Evolutionary conservation across 1,140 invertebrate species (phyloP).

Genomic region (Zaprionus nigranus): DNA sequence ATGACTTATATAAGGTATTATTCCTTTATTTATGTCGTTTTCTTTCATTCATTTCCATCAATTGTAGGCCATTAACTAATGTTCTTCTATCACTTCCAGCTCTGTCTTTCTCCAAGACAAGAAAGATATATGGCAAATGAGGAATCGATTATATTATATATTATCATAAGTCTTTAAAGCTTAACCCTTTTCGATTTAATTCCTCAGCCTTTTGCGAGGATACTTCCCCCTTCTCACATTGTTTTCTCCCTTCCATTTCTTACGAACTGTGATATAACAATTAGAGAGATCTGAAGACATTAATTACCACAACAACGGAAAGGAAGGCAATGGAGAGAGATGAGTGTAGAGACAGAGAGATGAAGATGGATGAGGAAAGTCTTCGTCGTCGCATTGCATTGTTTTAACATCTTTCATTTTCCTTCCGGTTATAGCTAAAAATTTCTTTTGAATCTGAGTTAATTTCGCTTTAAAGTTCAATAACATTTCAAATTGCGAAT

Average conservation of each 20-base stretch:
- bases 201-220: not conserved
- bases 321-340: not conserved
- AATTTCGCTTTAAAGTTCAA: conserved; percentile 75
- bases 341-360: not conserved
- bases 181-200: too few species aligned
- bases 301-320: conserved; percentile 7
- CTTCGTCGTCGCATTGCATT: conserved; percentile 53
- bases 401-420: conserved; percentile 57
- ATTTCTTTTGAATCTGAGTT: conserved; percentile 68
- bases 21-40: too few species aligned
- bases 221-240: not conserved
- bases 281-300: not conserved
- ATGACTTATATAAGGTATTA: too few species aligned
- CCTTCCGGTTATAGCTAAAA: conserved; percentile 74
- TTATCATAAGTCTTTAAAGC: too few species aligned
- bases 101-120: too few species aligned
- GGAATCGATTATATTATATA: too few species aligned
- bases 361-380: conserved; percentile 56
- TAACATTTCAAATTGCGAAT: conserved; percentile 82
- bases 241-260: not conserved
- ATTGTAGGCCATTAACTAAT: too few species aligned
- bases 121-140: too few species aligned
- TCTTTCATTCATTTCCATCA: too few species aligned
- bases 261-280: conserved; percentile 3
- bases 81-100: too few species aligned